A percentile compares a stretch with the other conserved stretches of the same genome.
Evolutionary conservation across 2,113 vertebrate species (phyloP).

Genomic region (Theristicus caerulescens): DNA sequence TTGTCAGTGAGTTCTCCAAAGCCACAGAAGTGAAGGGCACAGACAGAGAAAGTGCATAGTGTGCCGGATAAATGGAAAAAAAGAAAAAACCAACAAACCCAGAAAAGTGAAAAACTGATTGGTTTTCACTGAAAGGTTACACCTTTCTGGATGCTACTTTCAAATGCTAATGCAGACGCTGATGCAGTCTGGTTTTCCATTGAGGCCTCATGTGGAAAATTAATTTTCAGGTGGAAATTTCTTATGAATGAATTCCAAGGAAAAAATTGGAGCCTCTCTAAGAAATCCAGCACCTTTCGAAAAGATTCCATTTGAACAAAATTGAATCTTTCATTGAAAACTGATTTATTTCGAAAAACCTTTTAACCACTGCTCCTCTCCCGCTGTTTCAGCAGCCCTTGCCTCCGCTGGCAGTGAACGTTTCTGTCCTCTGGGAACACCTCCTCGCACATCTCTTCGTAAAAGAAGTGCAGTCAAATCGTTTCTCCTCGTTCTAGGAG

Average conservation of each 20-base stretch:
- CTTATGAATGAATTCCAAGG: background rate
- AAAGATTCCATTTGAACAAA: background rate
- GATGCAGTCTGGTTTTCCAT: background rate
- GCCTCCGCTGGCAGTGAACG: accelerated
- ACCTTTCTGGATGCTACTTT: background rate
- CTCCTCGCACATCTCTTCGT: background rate
- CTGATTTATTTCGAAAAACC: background rate
- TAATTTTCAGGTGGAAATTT: background rate
- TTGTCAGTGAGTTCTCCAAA: background rate
- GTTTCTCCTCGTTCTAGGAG: background rate
- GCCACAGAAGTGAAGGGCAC: background rate
- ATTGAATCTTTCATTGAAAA: background rate
- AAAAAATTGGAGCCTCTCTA: background rate
- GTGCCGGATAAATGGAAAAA: background rate
- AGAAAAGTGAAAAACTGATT: background rate
- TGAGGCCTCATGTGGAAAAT: background rate
- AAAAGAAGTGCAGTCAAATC: background rate
- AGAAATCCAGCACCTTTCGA: background rate
- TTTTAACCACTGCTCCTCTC: background rate
- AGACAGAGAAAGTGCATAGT: background rate
- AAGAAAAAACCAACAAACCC: too few relatives aligned
- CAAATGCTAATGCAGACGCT: too few relatives aligned
- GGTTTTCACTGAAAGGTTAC: background rate
- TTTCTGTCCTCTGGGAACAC: background rate
- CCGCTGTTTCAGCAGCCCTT: background rate